Conservation (phyloP, 2,797 vertebrate species). For the Graptemys geographica region DNA sequence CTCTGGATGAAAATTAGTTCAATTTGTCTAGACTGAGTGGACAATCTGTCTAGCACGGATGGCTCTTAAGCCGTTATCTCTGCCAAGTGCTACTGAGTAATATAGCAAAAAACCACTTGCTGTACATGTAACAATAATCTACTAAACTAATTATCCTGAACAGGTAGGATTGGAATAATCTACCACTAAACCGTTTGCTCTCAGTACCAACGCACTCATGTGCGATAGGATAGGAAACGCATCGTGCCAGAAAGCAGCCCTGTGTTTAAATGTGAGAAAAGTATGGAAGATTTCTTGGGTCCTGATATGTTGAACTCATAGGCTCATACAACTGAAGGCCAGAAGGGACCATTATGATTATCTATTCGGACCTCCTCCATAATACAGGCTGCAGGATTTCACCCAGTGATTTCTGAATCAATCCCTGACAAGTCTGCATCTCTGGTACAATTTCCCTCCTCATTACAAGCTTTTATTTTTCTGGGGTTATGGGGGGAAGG, state of each 20-base stretch:
- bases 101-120: background rate
- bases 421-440: background rate
- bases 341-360: background rate
- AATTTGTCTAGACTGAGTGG: background rate
- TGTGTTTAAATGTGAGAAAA: background rate
- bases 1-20: background rate
- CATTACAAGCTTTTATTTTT: background rate
- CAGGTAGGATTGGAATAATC: background rate
- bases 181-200: background rate
- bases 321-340: background rate
- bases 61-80: background rate
- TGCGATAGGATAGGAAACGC: background rate
- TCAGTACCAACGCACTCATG: background rate
- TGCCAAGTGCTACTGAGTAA: background rate
- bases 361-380: background rate
- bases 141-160: background rate
- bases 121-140: background rate
- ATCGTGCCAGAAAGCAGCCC: background rate
- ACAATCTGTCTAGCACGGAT: background rate
- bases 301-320: background rate
- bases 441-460: background rate
- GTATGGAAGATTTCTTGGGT: background rate
- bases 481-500: background rate
- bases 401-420: constrained; percentile 53
- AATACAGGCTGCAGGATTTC: background rate